Conservation (phyloP, 2,888 invertebrate species). For the Dendrolimus houi region DNA sequence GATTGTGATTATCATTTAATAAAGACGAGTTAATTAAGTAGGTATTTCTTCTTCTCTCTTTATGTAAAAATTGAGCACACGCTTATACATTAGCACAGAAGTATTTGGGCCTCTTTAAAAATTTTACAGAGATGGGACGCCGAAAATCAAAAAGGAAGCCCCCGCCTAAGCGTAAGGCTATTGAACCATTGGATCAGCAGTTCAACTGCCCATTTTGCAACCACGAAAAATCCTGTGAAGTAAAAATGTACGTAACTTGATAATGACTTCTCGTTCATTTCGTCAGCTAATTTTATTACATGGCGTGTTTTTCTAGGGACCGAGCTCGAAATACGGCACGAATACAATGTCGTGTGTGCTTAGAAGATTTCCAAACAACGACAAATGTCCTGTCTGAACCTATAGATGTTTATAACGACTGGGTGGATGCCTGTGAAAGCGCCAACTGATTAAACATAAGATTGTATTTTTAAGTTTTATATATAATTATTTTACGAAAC, state of each 20-base stretch:
- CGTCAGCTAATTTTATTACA: not conserved
- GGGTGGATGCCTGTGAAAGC: conserved; percentile 99
- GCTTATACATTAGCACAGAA: no score
- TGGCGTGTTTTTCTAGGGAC: conserved; percentile 82
- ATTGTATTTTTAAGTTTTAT: conserved; percentile 14
- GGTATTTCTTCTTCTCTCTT: not conserved
- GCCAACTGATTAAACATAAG: conserved; percentile 84
- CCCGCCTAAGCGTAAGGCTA: conserved; percentile 94
- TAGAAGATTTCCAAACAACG: conserved; percentile 97
- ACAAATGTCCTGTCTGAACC: conserved; percentile 98
- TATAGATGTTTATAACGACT: conserved; percentile 99
- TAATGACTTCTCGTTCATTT: not conserved
- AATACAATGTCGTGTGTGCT: conserved; percentile 96
- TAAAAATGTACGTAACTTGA: conserved; percentile 90
- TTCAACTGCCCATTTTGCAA: conserved; percentile 99
- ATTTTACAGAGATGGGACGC: conserved; percentile 86
- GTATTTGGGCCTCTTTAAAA: not conserved
- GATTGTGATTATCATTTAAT: no score
- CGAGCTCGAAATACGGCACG: conserved; percentile 94
- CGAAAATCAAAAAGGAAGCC: conserved; percentile 98
- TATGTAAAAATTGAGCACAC: not conserved
- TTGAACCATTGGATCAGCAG: conserved; percentile 94
- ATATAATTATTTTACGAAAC: conserved; percentile 11
- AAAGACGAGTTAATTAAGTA: not conserved
- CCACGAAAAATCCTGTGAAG: conserved; percentile 99